Conservation (phyloP, 2,113 vertebrate species). For the Raja brachyura region DNA sequence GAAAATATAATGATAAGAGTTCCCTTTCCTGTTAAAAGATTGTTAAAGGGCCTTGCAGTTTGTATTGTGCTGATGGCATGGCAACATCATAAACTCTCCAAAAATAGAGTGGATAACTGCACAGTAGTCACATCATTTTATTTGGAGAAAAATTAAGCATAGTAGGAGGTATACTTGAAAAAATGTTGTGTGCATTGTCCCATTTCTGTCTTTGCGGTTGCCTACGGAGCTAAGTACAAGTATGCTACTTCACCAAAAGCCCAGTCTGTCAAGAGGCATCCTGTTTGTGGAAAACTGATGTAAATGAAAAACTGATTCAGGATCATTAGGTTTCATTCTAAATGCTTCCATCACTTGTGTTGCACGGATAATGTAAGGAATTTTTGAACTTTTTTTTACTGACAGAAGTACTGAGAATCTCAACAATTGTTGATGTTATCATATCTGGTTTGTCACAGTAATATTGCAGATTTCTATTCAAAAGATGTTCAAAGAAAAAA, state of each 20-base stretch:
- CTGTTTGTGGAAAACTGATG: neutral
- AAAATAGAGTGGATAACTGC: neutral
- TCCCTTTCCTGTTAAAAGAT: neutral
- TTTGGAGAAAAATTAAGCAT: neutral
- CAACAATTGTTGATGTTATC: neutral
- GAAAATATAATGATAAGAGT: neutral
- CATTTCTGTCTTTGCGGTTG: neutral
- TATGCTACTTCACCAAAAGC: neutral
- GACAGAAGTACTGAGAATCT: neutral
- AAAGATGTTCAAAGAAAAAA: neutral
- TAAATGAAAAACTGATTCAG: neutral
- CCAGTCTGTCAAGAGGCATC: neutral
- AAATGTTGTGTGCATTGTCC: no score
- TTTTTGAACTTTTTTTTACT: neutral
- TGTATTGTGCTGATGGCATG: neutral
- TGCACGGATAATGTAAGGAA: neutral
- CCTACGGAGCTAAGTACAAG: neutral
- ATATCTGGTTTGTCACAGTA: neutral
- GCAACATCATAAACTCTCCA: slow-evolving; percentile 20
- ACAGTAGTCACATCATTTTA: neutral
- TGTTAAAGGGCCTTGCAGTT: neutral
- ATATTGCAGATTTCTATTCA: neutral
- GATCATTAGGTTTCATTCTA: neutral
- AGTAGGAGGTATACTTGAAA: neutral
- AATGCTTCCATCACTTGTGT: neutral